Evolutionary conservation across 2,113 vertebrate species (phyloP).

Genomic region (Ammodytes dubius): DNA sequence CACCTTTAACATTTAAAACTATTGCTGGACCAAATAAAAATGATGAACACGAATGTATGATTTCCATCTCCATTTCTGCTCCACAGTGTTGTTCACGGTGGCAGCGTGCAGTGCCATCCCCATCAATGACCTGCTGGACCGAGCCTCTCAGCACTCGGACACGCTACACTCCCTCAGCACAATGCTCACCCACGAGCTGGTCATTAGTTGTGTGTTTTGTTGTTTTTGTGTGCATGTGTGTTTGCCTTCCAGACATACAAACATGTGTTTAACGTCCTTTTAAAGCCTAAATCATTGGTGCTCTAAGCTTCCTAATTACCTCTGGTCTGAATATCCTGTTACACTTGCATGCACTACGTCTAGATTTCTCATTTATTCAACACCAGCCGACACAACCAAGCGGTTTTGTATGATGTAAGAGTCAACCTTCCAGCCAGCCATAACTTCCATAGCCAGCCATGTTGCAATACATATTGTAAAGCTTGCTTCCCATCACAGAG

Average conservation of each 20-base stretch:
- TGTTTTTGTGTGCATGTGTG: too few relatives aligned
- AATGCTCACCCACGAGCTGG: constrained; percentile 78
- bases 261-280: too few relatives aligned
- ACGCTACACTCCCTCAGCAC: constrained; percentile 85
- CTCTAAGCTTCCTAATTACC: too few relatives aligned
- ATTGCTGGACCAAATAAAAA: too few relatives aligned
- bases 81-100: constrained; percentile 59
- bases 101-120: constrained; percentile 64
- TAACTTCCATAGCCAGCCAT: background rate
- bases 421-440: background rate
- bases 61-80: background rate
- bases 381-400: too few relatives aligned
- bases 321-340: background rate
- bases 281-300: too few relatives aligned
- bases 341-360: background rate
- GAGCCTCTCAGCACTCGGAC: constrained; percentile 84
- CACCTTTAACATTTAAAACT: too few relatives aligned
- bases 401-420: background rate
- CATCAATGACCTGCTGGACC: constrained; percentile 80
- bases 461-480: background rate
- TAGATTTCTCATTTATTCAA: background rate
- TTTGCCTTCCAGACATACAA: too few relatives aligned
- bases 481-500: background rate
- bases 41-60: too few relatives aligned
- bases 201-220: constrained; percentile 62